Base-by-base conservation (phyloP, 2,888 invertebrate species). In the Octonoba sinensis region DNA sequence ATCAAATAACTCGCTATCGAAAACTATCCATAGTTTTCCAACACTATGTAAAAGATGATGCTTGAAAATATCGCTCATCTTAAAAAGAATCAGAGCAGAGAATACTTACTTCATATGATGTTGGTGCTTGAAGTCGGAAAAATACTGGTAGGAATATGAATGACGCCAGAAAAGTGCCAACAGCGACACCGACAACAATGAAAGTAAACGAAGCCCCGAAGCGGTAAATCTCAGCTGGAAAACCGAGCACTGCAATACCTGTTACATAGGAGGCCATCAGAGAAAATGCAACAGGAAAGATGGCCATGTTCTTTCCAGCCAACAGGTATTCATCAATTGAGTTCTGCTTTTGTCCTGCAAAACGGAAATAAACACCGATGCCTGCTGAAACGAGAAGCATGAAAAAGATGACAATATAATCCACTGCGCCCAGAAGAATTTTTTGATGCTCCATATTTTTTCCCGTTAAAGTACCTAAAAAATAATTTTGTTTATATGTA, bases 201-300 rank as follows among this genome's bases (percentile, higher is more conserved):
- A 93, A 89, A 16, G 93, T 90, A 88, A 96, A 95, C 87, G 93
- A 93, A 84, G 94, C 92, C 70, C 96, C 96, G 87, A 91, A 93
- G 85, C 92, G 92, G 88, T 96, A 96, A 87, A 93, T 94, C 89
- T 97, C 96, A 69, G 94, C 92, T 47, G 95, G 94, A 2, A 96
- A 94, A n/a, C 96, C 96, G 15, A 97, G 90, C 1, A 76, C 8
- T 6, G 60, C 94, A 71, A 62, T 92, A 46, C 96, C 95, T 0
- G 96, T 96, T 93, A 96, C 94, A 88, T 96, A 96, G 47, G 95
- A 95, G 16, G 96, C 95, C 93, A 96, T 95, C 77, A 96, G 89
- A 3, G 95, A 95, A 84, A 96, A 94, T 3, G 95, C 93, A 0
- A 96, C 95, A 0, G 96, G 95, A 6, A 90, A 87, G 85, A 94